Evolutionary conservation across 2,888 invertebrate genomes (phyloP).

Genomic region (Chloroclysta siterata): DNA sequence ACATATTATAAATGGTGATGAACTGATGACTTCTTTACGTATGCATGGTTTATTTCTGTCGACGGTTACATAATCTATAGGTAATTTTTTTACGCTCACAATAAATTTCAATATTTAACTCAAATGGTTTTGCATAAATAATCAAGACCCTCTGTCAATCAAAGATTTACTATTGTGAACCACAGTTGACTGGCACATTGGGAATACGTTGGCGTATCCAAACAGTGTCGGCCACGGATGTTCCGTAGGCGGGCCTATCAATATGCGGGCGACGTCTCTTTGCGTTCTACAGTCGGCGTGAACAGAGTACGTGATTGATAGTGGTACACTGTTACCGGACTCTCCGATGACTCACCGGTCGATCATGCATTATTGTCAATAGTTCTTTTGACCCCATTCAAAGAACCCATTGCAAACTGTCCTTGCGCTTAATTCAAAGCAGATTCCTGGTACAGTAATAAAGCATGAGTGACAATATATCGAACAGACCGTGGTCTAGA

Average conservation of each 20-base stretch:
- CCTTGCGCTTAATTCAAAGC: slow-evolving; percentile 76
- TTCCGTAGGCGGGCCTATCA: slow-evolving; percentile 70
- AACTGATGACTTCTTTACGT: slow-evolving; percentile 32
- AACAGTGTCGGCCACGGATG: slow-evolving; percentile 59
- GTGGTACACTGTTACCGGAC: slow-evolving; percentile 64
- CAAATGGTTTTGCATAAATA: slow-evolving; percentile 34
- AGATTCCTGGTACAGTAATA: slow-evolving; percentile 72
- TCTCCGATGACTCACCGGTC: slow-evolving; percentile 74
- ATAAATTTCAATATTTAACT: slow-evolving; percentile 1
- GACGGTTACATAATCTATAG: neutral
- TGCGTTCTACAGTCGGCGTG: slow-evolving; percentile 70
- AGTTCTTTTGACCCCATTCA: slow-evolving; percentile 79
- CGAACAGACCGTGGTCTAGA: slow-evolving; percentile 39
- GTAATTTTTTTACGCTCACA: neutral
- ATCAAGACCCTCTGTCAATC: slow-evolving; percentile 40
- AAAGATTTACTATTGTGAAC: slow-evolving; percentile 45
- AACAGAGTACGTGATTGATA: slow-evolving; percentile 69
- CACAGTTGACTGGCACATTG: slow-evolving; percentile 54
- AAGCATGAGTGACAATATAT: slow-evolving; percentile 53
- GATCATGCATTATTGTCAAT: slow-evolving; percentile 70
- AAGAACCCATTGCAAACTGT: slow-evolving; percentile 71
- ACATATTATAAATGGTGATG: slow-evolving; percentile 49
- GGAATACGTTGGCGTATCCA: slow-evolving; percentile 58
- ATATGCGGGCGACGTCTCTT: slow-evolving; percentile 64
- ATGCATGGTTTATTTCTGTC: slow-evolving; percentile 39